Evolutionary conservation across 1,140 invertebrate genomes (phyloP).

Genomic region (Drosophila subpulchrella): DNA sequence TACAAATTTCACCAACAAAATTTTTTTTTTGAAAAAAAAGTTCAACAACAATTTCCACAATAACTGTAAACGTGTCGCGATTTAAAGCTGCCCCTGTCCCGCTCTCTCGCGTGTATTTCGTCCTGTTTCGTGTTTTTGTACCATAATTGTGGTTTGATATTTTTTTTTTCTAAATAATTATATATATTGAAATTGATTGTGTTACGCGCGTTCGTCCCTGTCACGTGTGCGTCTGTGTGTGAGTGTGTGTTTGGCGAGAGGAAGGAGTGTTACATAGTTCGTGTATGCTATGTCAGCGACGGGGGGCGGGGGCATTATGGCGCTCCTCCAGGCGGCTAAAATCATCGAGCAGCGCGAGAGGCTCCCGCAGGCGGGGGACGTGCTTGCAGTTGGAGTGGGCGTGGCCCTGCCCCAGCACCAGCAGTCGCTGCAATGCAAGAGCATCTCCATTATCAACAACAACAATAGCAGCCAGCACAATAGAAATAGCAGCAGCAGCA

Average conservation of each 20-base stretch:
- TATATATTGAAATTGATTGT: conserved; percentile 12
- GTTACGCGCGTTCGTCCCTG: conserved; percentile 21
- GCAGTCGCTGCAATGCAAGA: conserved; percentile 31
- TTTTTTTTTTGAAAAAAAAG: not conserved
- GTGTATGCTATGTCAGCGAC: conserved; percentile 65
- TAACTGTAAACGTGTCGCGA: conserved; percentile 15
- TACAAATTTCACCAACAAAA: not conserved
- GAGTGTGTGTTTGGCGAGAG: conserved; percentile 20
- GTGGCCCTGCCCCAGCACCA: conserved; percentile 23
- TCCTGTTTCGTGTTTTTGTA: conserved; percentile 14
- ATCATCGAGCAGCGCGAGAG: conserved; percentile 59
- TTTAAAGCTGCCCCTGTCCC: conserved; percentile 8
- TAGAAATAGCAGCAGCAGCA: conserved; percentile 55
- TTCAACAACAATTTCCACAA: conserved; percentile 1
- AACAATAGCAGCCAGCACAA: conserved; percentile 68
- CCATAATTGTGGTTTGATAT: conserved; percentile 11
- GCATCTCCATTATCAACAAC: conserved; percentile 43
- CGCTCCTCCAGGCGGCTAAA: conserved; percentile 62
- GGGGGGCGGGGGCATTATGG: conserved; percentile 46
- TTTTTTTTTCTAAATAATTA: conserved; percentile 8
- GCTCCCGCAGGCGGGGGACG: conserved; percentile 29
- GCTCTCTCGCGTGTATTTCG: conserved; percentile 7
- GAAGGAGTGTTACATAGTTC: conserved; percentile 27
- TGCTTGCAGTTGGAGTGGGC: conserved; percentile 2
- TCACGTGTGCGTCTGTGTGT: conserved; percentile 26